A percentile compares a stretch with the other conserved stretches of the same genome.
phyloP scores from a whole-genome alignment of 2,888 invertebrate genomes.

The Anorthoa munda region DNA sequence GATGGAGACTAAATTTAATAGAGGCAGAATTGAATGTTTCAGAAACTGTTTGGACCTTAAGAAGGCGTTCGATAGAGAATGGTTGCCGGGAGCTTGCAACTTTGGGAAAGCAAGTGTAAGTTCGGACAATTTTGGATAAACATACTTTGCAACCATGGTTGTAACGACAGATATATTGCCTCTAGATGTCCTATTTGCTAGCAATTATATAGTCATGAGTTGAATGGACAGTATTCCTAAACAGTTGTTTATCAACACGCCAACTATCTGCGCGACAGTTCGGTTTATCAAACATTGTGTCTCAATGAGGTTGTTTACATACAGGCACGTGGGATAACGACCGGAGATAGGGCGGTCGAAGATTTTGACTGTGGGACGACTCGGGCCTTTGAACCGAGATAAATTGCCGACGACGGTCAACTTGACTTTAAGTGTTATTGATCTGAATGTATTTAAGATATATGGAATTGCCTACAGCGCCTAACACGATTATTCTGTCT shows the following conservation, averaged over 20 bases:
- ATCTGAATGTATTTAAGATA: background rate
- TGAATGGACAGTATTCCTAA: conserved; percentile 17
- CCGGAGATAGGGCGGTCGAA: conserved; percentile 41
- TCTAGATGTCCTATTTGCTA: background rate
- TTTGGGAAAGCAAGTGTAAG: background rate
- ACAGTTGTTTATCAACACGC: conserved; percentile 65
- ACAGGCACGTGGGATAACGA: conserved; percentile 67
- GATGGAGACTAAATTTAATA: conserved; percentile 1
- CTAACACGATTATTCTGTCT: background rate
- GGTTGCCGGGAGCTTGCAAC: background rate
- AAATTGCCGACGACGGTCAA: conserved; percentile 6
- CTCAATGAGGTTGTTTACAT: conserved; percentile 72
- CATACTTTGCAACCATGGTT: background rate
- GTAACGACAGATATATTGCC: background rate
- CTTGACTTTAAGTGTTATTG: conserved; percentile 15
- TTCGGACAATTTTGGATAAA: background rate
- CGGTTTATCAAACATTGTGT: conserved; percentile 68
- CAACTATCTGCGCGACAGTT: conserved; percentile 43
- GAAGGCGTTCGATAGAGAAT: background rate
- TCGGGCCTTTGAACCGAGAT: conserved; percentile 13
- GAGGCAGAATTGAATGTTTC: conserved; percentile 9
- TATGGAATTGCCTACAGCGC: background rate
- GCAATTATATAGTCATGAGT: conserved; percentile 6
- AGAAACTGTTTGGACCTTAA: conserved; percentile 8
- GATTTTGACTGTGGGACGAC: conserved; percentile 46